Conservation (phyloP, 1,140 invertebrate species). For the Sweltsa coloradensis region DNA sequence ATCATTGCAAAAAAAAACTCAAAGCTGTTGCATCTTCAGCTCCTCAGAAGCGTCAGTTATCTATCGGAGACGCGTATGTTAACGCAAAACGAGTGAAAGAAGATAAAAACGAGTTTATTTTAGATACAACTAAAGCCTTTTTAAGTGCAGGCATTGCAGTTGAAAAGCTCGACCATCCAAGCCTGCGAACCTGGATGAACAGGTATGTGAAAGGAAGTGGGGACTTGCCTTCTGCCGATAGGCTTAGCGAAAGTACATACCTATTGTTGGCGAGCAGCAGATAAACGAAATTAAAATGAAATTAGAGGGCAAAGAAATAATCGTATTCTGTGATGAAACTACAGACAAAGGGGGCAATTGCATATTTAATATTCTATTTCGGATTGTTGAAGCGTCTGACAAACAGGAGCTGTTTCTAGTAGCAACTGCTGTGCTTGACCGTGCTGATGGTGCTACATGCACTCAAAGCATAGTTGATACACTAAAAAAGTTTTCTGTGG, state of each 20-base stretch:
- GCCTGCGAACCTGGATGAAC: neutral
- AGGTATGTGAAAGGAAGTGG: neutral
- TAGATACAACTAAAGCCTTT: neutral
- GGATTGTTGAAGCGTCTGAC: neutral
- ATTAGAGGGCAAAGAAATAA: neutral
- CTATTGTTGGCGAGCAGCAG: neutral
- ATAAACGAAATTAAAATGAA: neutral
- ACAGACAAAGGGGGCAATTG: conserved; percentile 2
- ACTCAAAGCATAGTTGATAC: neutral
- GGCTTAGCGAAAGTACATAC: neutral
- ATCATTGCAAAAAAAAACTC: neutral
- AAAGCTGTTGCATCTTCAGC: too few relatives aligned
- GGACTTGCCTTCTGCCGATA: neutral
- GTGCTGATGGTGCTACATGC: neutral
- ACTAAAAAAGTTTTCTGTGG: neutral
- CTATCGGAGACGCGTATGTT: neutral
- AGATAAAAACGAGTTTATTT: neutral
- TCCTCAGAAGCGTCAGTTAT: neutral
- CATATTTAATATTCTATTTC: neutral
- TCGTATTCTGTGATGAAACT: neutral
- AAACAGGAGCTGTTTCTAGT: neutral
- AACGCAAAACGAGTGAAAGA: neutral
- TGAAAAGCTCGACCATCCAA: conserved; percentile 2
- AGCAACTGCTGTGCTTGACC: neutral
- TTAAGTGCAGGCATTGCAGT: neutral